Evolutionary conservation across 2,888 invertebrate genomes (phyloP).

Genomic region (Cistogaster globosa): DNA sequence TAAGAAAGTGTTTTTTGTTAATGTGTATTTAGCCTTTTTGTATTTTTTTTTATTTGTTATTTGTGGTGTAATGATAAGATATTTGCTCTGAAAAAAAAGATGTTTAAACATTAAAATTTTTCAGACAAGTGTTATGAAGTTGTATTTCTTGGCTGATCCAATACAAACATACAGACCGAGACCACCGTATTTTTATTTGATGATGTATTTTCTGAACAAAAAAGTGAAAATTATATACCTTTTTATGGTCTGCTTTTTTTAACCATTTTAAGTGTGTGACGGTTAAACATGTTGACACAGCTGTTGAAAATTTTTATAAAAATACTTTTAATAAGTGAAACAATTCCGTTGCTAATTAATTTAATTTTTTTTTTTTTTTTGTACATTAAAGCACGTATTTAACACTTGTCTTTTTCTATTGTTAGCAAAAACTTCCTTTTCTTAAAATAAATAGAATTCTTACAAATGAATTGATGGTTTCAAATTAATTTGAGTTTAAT

Average conservation of each 20-base stretch:
- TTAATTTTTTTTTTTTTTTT: too few relatives aligned
- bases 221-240: constrained; percentile 65
- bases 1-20: constrained; percentile 59
- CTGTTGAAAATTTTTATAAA: constrained; percentile 46
- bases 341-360: too few relatives aligned
- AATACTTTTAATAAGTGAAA: constrained; percentile 5
- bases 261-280: constrained; percentile 20
- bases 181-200: constrained; percentile 37
- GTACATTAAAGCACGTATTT: too few relatives aligned
- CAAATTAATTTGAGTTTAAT: too few relatives aligned
- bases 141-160: constrained; percentile 22
- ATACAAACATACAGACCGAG: constrained; percentile 21
- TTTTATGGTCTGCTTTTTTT: constrained; percentile 18
- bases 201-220: constrained; percentile 49
- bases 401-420: too few relatives aligned
- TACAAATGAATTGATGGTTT: too few relatives aligned
- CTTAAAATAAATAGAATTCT: too few relatives aligned
- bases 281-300: constrained; percentile 67
- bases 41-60: not conserved
- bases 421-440: too few relatives aligned
- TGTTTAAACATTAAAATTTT: constrained; percentile 40
- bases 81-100: constrained; percentile 59
- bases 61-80: constrained; percentile 46
- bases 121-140: constrained; percentile 59
- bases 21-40: constrained; percentile 4